Evolutionary conservation across 2,797 vertebrate genomes (phyloP), one percentile per base, ranked within the genome.

Genomic region (Mormyrops boulengeri): DNA sequence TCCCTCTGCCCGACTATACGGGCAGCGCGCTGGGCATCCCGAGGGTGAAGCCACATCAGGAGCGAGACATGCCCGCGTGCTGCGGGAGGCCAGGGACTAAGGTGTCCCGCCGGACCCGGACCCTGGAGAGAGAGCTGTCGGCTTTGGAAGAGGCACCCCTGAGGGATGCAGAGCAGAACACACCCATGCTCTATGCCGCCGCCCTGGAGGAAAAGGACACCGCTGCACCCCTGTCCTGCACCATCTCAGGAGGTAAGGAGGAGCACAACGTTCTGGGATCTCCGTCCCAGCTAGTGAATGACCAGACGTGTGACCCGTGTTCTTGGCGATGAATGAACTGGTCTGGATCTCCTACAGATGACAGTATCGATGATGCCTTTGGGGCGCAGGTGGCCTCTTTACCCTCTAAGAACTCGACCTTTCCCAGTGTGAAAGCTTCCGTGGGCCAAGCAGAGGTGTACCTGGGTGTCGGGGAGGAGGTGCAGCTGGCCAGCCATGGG

Each of bases 341-440:
- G 6, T 53, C 30, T 44, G n/a, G 30, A 26, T 50, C 4, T 0
- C 66, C 77, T 88, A 3, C 90, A 92, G 93, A 94, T 73, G 91
- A 93, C 96, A 4, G 62, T 69, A 34, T 26, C 62, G 26, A 14
- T 0, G 97, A 97, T 7, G n/a, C 95, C 85, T 94, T 93, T 3
- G 95, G 94, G 34, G 94, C 95, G 94, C 26, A 91, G 96, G 92
- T 96, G 96, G 19, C 93, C 95, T 50, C 47, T 0, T 95, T 94
- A 2, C 95, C 50, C 89, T 96, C 94, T 89, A 99, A 98, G 94
- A 98, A 98, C 88, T 99, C 97, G 98, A 99, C 98, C 73, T 98
- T 99, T 94, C 98, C 98, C 91, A 98, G 97, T 88, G 94, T 97
- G 91, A 97, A 97, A 95, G 95, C 96, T 26, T 95, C 96, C 0